Evolutionary conservation across 2,797 vertebrate genomes (phyloP).

Genomic region (Mionectes olivaceus): DNA sequence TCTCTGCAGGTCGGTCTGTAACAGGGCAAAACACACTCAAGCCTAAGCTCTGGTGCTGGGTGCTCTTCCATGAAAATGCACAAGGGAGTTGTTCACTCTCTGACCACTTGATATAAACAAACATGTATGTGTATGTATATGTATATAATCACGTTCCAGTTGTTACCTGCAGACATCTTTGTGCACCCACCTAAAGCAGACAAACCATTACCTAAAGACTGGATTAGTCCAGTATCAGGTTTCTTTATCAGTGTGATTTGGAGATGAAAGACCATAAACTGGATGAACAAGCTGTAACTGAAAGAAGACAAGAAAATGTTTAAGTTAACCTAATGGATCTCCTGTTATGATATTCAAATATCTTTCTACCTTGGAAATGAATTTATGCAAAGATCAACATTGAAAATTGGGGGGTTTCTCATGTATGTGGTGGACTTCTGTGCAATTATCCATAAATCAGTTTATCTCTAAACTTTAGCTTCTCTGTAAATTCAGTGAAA

Average conservation of each 20-base stretch:
- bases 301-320: constrained; percentile 70
- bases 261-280: not conserved
- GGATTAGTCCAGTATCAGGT: not conserved
- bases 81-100: not conserved
- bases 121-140: accelerated
- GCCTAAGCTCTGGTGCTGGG: not conserved
- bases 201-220: not conserved
- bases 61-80: not conserved
- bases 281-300: constrained; percentile 63
- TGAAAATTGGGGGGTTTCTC: not conserved
- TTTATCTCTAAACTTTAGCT: not conserved
- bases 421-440: not conserved
- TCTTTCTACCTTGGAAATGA: not conserved
- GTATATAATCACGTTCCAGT: not conserved
- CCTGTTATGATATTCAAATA: constrained; percentile 25
- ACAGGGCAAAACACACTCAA: not conserved
- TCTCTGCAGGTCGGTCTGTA: not conserved
- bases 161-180: not conserved
- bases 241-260: not conserved
- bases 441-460: not conserved
- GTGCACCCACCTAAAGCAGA: not conserved
- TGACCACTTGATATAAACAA: not conserved
- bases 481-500: not conserved
- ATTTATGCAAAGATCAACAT: not conserved
- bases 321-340: constrained; percentile 66